Evolutionary conservation across 1,140 invertebrate genomes (phyloP).

Genomic region (Drosophila baimaii): DNA sequence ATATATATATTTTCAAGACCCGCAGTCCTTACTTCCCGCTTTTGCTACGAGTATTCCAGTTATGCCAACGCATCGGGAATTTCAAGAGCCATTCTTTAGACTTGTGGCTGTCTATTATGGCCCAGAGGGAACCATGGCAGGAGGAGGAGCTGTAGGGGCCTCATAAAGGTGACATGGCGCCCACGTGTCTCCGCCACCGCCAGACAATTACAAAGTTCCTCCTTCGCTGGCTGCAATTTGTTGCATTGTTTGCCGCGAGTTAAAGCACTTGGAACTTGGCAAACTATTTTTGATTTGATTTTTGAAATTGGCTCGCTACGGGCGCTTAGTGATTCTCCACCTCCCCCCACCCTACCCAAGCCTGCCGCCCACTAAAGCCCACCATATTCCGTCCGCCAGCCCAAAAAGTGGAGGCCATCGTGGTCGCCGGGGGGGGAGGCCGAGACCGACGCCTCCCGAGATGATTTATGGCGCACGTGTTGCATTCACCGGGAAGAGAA

Average conservation of each 20-base stretch:
- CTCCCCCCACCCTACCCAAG: conserved; percentile 6
- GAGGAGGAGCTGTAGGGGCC: conserved; percentile 5
- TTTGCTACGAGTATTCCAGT: neutral
- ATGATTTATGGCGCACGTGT: conserved; percentile 81
- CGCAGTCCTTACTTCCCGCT: neutral
- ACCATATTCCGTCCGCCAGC: conserved; percentile 19
- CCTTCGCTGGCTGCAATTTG: conserved; percentile 75
- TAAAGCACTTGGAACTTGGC: conserved; percentile 77
- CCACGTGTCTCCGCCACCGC: conserved; percentile 61
- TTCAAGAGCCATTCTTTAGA: conserved; percentile 24
- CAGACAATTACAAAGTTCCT: conserved; percentile 81
- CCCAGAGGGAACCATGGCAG: conserved; percentile 20
- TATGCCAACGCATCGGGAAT: conserved; percentile 43
- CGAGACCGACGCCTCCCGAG: conserved; percentile 28
- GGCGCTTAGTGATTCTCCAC: conserved; percentile 52
- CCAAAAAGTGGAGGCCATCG: conserved; percentile 1
- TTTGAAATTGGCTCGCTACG: conserved; percentile 70
- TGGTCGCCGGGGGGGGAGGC: conserved; percentile 5
- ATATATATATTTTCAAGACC: conserved; percentile 9
- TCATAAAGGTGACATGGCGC: conserved; percentile 60
- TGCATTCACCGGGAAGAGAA: conserved; percentile 55
- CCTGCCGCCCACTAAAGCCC: conserved; percentile 11
- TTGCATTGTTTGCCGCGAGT: conserved; percentile 79
- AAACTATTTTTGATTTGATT: conserved; percentile 83
- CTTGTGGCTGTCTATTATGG: conserved; percentile 69